These are phyloP conservation scores for Beris chalybata DNA, from an alignment of 2,888 invertebrate genomes.

Conservation along the genomic window DNA sequence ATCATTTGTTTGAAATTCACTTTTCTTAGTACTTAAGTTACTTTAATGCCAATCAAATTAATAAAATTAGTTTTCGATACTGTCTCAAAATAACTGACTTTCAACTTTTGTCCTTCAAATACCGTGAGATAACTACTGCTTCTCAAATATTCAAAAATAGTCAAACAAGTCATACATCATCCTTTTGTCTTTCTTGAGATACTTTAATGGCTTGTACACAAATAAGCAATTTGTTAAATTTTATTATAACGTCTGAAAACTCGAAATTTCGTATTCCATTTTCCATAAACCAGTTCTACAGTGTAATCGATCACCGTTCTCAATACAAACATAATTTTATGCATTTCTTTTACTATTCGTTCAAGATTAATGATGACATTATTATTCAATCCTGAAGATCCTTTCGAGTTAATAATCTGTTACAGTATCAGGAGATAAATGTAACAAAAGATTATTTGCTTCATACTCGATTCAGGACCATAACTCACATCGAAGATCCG, in stretches of 20 bases:
- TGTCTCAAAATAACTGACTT: not conserved
- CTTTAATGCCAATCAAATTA: too few species aligned
- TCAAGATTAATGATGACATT: conserved; percentile 32
- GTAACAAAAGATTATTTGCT: conserved; percentile 24
- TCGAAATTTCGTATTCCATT: not conserved
- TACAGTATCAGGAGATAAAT: conserved; percentile 20
- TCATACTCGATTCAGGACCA: conserved; percentile 14
- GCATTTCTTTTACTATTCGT: conserved; percentile 11
- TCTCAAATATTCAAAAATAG: too few species aligned
- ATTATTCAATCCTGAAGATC: conserved; percentile 23
- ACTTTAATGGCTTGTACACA: conserved; percentile 17
- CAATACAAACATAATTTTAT: conserved; percentile 18
- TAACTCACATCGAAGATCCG: conserved; percentile 29
- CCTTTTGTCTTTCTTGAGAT: too few species aligned
- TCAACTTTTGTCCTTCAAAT: not conserved
- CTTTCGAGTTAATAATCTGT: conserved; percentile 24
- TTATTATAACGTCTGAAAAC: not conserved
- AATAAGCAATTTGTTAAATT: conserved; percentile 20
- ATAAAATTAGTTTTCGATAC: not conserved
- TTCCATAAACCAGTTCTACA: conserved; percentile 14
- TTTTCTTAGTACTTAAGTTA: too few species aligned
- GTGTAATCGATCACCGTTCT: conserved; percentile 23
- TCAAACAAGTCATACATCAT: too few species aligned
- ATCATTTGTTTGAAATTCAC: too few species aligned
- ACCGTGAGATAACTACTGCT: not conserved